These are phyloP conservation scores for Ailuropoda melanoleuca DNA, from an alignment of 2,113 vertebrate species.

Conservation along the genomic window DNA sequence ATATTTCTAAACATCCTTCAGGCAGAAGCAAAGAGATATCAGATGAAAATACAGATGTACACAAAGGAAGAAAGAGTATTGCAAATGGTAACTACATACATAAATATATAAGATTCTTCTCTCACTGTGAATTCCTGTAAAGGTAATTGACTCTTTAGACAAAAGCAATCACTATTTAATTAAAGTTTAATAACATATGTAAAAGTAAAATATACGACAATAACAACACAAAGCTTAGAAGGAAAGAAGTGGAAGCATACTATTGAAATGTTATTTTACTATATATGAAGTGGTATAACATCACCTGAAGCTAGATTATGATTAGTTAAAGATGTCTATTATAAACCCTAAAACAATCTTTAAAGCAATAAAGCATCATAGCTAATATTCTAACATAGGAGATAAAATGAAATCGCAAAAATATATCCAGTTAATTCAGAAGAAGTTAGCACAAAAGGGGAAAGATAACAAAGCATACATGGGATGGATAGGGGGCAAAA, in stretches of 20 bases:
- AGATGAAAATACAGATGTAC: not conserved
- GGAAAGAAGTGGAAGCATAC: not conserved
- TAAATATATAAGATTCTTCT: not conserved
- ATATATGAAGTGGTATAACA: not conserved
- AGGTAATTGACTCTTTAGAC: not conserved
- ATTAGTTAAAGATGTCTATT: not conserved
- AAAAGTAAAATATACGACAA: not conserved
- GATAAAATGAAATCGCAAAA: not conserved
- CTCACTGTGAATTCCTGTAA: not conserved
- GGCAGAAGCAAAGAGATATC: not conserved
- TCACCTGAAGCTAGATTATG: not conserved
- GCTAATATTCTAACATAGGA: not conserved
- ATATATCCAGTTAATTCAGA: not conserved
- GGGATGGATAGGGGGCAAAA: not conserved
- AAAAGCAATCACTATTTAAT: not conserved
- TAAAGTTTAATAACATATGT: not conserved
- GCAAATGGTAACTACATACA: not conserved
- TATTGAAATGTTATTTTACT: not conserved
- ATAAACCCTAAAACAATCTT: not conserved
- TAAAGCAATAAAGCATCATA: not conserved
- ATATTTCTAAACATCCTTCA: not conserved
- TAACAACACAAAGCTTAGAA: not conserved
- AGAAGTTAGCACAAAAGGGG: not conserved
- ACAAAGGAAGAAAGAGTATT: not conserved
- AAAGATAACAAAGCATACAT: not conserved